Evolutionary conservation across 2,113 vertebrate genomes (phyloP).

Genomic region (Pollimyrus isidori): DNA sequence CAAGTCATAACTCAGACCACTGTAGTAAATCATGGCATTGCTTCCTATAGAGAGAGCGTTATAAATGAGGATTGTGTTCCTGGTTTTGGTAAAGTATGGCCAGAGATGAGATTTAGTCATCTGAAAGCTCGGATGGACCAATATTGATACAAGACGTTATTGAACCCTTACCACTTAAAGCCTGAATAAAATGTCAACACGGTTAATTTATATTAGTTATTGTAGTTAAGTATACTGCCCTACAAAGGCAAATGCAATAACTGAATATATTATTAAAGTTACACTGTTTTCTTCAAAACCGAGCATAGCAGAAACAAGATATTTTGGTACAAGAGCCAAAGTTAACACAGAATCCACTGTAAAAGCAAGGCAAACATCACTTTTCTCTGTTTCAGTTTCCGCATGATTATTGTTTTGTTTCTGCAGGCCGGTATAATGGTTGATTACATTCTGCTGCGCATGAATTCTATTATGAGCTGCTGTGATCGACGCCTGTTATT

Average conservation of each 20-base stretch:
- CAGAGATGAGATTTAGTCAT: not conserved
- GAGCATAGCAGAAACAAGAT: not conserved
- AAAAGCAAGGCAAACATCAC: not conserved
- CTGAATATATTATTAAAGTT: not conserved
- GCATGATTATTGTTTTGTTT: not conserved
- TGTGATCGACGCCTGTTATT: not conserved
- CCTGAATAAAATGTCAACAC: not conserved
- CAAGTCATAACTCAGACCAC: not conserved
- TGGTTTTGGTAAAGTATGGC: not conserved
- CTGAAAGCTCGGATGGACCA: not conserved
- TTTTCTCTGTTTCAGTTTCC: not conserved
- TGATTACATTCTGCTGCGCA: not conserved
- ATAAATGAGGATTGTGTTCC: not conserved
- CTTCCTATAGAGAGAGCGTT: not conserved
- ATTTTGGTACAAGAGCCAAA: not conserved
- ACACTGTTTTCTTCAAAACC: not conserved
- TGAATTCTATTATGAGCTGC: not conserved
- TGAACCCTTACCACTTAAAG: not conserved
- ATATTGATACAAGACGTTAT: not conserved
- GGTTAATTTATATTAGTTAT: not conserved
- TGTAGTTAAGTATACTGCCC: not conserved
- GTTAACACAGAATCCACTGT: not conserved
- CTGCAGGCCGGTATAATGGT: not conserved
- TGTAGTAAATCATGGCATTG: not conserved
- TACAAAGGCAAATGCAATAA: not conserved